A percentile compares a stretch with the other conserved stretches of the same genome.
Evolutionary conservation across 2,888 invertebrate genomes (phyloP).

Genomic region (Machimus atricapillus): DNA sequence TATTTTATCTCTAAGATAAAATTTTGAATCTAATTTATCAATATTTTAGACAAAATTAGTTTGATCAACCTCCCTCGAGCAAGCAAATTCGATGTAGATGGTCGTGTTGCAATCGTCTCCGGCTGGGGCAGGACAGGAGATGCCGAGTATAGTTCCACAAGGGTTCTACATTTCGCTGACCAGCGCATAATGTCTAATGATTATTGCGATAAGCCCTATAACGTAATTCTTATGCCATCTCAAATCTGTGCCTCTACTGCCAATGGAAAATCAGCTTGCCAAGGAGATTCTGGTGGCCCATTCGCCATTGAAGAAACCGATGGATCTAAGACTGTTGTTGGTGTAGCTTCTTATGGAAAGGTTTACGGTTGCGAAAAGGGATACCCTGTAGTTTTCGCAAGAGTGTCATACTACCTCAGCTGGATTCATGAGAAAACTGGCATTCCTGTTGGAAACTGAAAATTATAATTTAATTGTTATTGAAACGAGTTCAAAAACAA

Average conservation of each 20-base stretch:
- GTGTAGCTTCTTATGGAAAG: slow-evolving; percentile 42
- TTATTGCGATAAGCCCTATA: background rate
- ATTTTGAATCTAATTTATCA: background rate
- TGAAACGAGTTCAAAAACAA: background rate
- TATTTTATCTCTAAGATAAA: background rate
- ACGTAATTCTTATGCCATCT: slow-evolving; percentile 45
- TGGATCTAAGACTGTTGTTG: slow-evolving; percentile 29
- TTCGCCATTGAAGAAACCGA: background rate
- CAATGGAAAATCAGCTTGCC: slow-evolving; percentile 52
- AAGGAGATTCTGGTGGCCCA: no score
- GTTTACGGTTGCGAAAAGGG: slow-evolving; percentile 38
- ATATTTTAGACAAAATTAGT: background rate
- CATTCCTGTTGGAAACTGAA: background rate
- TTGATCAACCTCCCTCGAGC: background rate
- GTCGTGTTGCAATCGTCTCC: background rate
- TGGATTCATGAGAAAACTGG: slow-evolving; percentile 34
- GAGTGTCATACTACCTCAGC: slow-evolving; percentile 34
- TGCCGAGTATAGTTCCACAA: background rate
- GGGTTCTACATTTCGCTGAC: slow-evolving; percentile 23
- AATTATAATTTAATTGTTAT: background rate
- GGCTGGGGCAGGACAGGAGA: slow-evolving; percentile 27
- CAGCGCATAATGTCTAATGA: background rate
- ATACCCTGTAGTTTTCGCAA: slow-evolving; percentile 29
- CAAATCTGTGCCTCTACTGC: slow-evolving; percentile 56
- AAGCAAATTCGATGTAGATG: background rate